phyloP scores from a whole-genome alignment of 2,113 vertebrate genomes.

The Stomatorhinus ivindoensis region DNA sequence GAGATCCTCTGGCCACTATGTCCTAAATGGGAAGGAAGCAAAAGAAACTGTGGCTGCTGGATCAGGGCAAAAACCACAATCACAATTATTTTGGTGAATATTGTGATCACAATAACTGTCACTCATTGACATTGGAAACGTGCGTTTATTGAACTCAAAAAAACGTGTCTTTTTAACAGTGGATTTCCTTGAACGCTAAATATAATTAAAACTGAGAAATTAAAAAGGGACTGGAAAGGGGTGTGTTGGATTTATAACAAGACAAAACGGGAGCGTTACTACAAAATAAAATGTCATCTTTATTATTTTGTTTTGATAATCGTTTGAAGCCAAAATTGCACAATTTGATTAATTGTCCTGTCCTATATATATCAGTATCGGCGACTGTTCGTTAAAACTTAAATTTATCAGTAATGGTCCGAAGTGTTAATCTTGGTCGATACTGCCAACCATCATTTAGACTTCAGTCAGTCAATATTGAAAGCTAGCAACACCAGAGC shows the following conservation, averaged over 20 bases:
- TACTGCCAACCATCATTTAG: not conserved
- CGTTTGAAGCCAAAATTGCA: not conserved
- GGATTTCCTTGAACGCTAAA: not conserved
- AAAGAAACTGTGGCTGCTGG: not conserved
- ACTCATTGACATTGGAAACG: too few relatives aligned
- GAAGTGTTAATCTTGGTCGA: not conserved
- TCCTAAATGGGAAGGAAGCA: not conserved
- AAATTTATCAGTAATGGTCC: too few relatives aligned
- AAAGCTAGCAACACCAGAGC: too few relatives aligned
- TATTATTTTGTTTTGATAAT: not conserved
- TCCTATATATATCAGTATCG: not conserved
- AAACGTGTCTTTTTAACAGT: not conserved
- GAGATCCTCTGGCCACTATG: slow-evolving; percentile 27
- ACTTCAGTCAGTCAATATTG: too few relatives aligned
- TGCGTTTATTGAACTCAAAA: too few relatives aligned
- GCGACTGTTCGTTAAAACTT: not conserved
- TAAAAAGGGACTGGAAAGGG: not conserved
- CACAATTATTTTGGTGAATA: too few relatives aligned
- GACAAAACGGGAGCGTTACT: not conserved
- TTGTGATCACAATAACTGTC: too few relatives aligned
- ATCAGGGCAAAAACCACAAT: not conserved
- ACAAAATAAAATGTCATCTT: not conserved
- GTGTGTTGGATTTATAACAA: too few relatives aligned
- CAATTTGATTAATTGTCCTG: not conserved
- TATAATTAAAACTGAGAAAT: not conserved